phyloP scores from a whole-genome alignment of 2,797 vertebrate species.

The Enoplosus armatus region DNA sequence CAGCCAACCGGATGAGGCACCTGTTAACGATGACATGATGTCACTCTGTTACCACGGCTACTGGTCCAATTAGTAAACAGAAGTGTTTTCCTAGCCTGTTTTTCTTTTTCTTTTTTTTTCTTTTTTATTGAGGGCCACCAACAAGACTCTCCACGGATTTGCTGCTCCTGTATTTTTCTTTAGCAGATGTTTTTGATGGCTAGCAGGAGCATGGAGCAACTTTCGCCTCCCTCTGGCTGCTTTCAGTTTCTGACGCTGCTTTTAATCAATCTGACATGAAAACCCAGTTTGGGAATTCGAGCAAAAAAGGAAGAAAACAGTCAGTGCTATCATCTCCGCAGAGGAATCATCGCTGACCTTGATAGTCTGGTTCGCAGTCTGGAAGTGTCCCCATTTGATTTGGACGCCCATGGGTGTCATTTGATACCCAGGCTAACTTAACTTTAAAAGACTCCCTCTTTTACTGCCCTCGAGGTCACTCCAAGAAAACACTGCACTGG shows the following conservation, averaged over 20 bases:
- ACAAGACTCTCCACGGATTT: conserved; percentile 41
- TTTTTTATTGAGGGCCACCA: conserved; percentile 58
- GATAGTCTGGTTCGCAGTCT: conserved; percentile 35
- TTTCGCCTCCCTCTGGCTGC: conserved; percentile 25
- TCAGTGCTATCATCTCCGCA: conserved; percentile 9
- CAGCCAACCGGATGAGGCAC: conserved; percentile 73
- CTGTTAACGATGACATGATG: conserved; percentile 80
- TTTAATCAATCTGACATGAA: conserved; percentile 33
- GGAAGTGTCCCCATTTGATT: conserved; percentile 47
- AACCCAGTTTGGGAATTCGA: neutral
- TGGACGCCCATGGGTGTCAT: conserved; percentile 49
- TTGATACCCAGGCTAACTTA: conserved; percentile 44
- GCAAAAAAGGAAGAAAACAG: conserved; percentile 16
- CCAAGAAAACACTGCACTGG: conserved; percentile 56
- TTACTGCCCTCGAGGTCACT: conserved; percentile 57
- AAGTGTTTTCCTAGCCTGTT: conserved; percentile 65
- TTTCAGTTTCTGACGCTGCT: conserved; percentile 24
- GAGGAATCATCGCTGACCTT: conserved; percentile 29
- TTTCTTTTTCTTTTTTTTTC: conserved; percentile 7
- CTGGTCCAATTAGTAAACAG: conserved; percentile 79
- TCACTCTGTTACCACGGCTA: conserved; percentile 76
- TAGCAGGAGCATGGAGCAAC: conserved; percentile 33
- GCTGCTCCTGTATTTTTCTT: conserved; percentile 43
- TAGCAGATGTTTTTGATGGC: conserved; percentile 56
- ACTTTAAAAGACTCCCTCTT: conserved; percentile 41